Percentiles rank a stretch among this genome's conserved stretches.
Evolutionary conservation across 2,797 vertebrate genomes (phyloP).

Genomic region (Notamacropus eugenii): DNA sequence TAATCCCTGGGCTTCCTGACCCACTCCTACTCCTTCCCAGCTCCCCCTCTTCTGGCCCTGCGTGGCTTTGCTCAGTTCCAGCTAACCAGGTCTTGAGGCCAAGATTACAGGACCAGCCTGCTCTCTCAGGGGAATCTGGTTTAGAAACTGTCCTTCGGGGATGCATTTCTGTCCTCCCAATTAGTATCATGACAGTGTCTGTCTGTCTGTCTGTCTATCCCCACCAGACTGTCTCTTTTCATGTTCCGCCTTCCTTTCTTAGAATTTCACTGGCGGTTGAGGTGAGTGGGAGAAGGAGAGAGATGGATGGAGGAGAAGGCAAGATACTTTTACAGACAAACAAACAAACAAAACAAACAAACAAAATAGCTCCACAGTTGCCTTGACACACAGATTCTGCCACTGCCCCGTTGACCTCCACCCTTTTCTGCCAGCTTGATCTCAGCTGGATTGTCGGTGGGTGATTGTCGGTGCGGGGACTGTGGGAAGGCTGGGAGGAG

Average conservation of each 20-base stretch:
- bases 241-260: conserved; percentile 60
- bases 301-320: background rate
- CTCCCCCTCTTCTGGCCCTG: background rate
- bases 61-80: background rate
- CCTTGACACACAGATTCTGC: conserved; percentile 76
- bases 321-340: conserved; percentile 74
- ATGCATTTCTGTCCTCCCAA: background rate
- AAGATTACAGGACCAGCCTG: background rate
- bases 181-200: background rate
- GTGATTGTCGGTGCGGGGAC: conserved; percentile 36
- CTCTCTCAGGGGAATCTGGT: conserved; percentile 26
- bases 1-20: background rate
- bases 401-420: conserved; percentile 39
- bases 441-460: conserved; percentile 20
- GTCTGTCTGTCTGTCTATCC: conserved; percentile 47
- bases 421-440: background rate
- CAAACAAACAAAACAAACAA: conserved; percentile 59
- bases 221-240: conserved; percentile 45
- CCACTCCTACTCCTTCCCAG: background rate
- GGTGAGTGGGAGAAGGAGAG: conserved; percentile 36
- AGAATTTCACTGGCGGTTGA: conserved; percentile 72
- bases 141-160: background rate
- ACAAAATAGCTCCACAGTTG: conserved; percentile 75
- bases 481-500: conserved; percentile 50
- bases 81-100: background rate